A percentile compares a stretch with the other conserved stretches of the same genome.
Evolutionary conservation across 2,888 invertebrate species (phyloP).

Genomic region (Asteroscopus sphinx): DNA sequence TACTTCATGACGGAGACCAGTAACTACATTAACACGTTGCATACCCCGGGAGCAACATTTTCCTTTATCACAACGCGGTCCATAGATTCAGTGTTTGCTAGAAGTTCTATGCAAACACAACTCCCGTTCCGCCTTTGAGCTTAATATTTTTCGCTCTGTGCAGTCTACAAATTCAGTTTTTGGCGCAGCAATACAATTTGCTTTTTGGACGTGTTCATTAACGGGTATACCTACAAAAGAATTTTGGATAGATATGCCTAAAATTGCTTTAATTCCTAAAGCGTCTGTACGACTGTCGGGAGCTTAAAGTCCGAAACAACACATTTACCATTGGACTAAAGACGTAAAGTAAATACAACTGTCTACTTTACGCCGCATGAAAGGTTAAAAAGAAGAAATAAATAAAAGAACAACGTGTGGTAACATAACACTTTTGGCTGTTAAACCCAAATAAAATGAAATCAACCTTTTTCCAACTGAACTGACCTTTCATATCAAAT

Average conservation of each 20-base stretch:
- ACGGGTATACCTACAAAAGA: neutral
- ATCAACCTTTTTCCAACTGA: conserved; percentile 25
- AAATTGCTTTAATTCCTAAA: neutral
- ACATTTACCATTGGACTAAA: too few species aligned
- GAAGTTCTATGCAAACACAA: conserved; percentile 56
- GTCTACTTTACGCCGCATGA: too few species aligned
- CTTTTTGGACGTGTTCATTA: conserved; percentile 22
- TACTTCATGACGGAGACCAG: conserved; percentile 3
- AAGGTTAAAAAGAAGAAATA: neutral
- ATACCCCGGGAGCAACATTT: conserved; percentile 47
- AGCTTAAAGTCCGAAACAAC: too few species aligned
- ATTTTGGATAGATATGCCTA: neutral
- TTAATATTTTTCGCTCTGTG: conserved; percentile 56
- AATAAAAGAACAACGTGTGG: neutral
- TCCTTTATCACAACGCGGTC: conserved; percentile 46
- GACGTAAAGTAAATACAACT: too few species aligned
- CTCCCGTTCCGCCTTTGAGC: conserved; percentile 45
- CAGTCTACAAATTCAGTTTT: conserved; percentile 59
- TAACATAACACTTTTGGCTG: conserved; percentile 3
- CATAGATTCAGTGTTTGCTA: conserved; percentile 48
- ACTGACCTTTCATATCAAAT: conserved; percentile 29
- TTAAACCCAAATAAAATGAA: conserved; percentile 2
- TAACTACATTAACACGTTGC: conserved; percentile 44
- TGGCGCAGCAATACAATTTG: conserved; percentile 36
- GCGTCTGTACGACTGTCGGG: too few species aligned